Evolutionary conservation across 1,140 invertebrate genomes (phyloP).

Genomic region (Atta colombica): DNA sequence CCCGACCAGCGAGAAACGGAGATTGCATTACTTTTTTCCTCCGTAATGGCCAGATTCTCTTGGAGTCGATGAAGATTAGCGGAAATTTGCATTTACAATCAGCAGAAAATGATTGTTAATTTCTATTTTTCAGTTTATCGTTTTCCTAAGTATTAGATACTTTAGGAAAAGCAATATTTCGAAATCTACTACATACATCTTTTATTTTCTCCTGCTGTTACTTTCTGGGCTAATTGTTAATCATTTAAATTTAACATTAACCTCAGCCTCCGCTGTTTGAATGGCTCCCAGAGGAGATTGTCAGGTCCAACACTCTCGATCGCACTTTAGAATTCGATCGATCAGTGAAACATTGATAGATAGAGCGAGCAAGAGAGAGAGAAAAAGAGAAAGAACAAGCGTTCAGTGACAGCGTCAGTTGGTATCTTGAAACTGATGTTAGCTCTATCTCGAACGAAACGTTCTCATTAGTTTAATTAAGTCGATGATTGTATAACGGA

Average conservation of each 20-base stretch:
- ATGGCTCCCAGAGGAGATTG: constrained; percentile 17
- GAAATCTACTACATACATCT: background rate
- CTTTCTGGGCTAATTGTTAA: background rate
- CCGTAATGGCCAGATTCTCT: constrained; percentile 26
- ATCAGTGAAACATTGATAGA: constrained; percentile 6
- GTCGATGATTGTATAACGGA: constrained; percentile 59
- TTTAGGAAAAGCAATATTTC: background rate
- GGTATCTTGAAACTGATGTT: constrained; percentile 24
- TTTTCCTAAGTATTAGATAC: background rate
- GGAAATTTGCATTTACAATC: background rate
- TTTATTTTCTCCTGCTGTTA: background rate
- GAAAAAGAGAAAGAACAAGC: constrained; percentile 24
- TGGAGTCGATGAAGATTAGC: background rate
- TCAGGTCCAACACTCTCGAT: constrained; percentile 12
- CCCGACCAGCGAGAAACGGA: constrained; percentile 18
- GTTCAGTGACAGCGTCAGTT: constrained; percentile 53
- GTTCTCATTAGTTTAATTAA: constrained; percentile 75
- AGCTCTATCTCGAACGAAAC: constrained; percentile 41
- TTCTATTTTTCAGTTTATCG: background rate
- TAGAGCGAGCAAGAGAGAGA: background rate
- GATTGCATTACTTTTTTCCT: constrained; percentile 28
- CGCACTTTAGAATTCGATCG: constrained; percentile 41
- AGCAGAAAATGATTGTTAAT: constrained; percentile 1
- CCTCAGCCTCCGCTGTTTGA: background rate
- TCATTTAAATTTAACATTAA: constrained; percentile 27